phyloP scores from a whole-genome alignment of 2,797 vertebrate genomes.

The Tamandua tetradactyla region DNA sequence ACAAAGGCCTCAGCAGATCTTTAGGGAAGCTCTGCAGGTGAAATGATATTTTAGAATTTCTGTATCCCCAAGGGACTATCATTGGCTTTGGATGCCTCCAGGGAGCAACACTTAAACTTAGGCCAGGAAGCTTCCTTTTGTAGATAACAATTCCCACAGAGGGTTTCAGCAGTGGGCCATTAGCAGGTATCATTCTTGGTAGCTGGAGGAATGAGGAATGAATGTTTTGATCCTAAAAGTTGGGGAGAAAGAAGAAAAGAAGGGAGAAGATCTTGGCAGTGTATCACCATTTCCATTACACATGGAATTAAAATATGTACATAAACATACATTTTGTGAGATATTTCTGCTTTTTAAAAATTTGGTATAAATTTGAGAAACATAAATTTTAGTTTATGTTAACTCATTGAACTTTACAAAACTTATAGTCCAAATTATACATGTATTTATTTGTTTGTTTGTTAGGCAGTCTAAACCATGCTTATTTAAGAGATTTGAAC shows the following conservation, averaged over 20 bases:
- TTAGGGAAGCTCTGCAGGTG: not conserved
- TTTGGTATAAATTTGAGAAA: not conserved
- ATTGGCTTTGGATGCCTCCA: not conserved
- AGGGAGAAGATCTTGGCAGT: not conserved
- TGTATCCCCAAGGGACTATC: not conserved
- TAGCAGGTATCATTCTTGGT: not conserved
- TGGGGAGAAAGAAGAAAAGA: not conserved
- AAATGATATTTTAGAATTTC: not conserved
- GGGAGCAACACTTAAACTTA: not conserved
- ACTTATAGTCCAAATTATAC: not conserved
- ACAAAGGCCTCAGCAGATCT: not conserved
- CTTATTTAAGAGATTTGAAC: not conserved
- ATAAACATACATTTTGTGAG: not conserved
- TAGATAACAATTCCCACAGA: not conserved
- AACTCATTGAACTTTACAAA: not conserved
- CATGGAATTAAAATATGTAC: not conserved
- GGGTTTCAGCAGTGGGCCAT: not conserved
- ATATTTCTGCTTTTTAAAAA: not conserved
- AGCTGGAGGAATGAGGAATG: not conserved
- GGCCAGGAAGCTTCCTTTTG: not conserved
- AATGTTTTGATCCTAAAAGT: not conserved
- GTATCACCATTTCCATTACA: not conserved
- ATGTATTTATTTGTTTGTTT: not conserved
- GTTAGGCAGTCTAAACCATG: not conserved
- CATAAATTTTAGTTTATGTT: not conserved